Evolutionary conservation across 2,113 vertebrate genomes (phyloP).

Genomic region (Malurus melanocephalus): DNA sequence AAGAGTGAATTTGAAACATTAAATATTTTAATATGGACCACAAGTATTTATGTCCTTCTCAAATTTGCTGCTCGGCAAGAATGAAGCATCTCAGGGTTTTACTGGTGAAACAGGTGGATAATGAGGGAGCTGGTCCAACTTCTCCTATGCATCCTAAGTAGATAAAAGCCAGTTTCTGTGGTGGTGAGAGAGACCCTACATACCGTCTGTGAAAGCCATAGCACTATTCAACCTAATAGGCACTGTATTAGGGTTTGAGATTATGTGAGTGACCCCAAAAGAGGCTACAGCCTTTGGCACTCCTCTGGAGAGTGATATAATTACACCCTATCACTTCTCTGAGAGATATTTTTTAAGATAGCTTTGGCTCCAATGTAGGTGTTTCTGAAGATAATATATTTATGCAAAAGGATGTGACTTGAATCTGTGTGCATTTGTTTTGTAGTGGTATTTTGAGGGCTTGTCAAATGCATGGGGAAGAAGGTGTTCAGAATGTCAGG

Average conservation of each 20-base stretch:
- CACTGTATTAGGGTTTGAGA: background rate
- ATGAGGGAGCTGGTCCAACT: background rate
- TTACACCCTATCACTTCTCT: background rate
- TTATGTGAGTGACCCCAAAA: background rate
- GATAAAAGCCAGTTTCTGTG: background rate
- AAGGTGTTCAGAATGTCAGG: background rate
- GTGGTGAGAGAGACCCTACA: background rate
- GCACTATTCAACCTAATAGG: accelerated
- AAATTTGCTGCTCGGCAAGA: background rate
- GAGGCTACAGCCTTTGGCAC: background rate
- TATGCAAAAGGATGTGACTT: background rate
- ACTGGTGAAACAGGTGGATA: background rate
- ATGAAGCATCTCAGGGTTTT: background rate
- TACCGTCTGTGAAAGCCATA: background rate
- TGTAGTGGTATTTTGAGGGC: background rate
- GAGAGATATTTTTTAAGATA: background rate
- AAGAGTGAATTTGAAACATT: background rate
- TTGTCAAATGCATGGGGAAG: background rate
- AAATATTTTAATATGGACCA: background rate
- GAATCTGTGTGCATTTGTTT: background rate
- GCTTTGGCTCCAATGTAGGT: background rate
- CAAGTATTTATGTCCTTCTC: background rate
- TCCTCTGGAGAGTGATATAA: background rate
- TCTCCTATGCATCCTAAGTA: background rate
- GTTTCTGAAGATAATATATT: background rate